Conservation (phyloP, 2,797 vertebrate species). For the Parauchenoglanis punctatus region DNA sequence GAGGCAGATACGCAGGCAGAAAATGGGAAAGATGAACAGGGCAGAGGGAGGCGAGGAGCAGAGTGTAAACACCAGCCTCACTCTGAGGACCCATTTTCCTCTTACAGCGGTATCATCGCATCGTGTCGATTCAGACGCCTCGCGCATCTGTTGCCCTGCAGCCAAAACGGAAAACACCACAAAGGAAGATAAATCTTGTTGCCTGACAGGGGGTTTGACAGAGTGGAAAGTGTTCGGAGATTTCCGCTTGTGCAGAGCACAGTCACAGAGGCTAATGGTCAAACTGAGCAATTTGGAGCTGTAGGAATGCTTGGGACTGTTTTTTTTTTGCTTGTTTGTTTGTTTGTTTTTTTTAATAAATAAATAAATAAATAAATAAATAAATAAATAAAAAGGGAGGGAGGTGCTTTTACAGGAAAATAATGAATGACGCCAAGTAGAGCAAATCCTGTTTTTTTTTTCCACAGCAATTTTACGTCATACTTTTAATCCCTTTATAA, state of each 20-base stretch:
- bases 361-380: too few species aligned
- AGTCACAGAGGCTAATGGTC: constrained; percentile 39
- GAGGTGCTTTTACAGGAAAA: neutral
- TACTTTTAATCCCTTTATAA: neutral
- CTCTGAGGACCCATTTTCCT: constrained; percentile 46
- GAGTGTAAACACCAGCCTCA: constrained; percentile 35
- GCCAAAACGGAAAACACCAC: constrained; percentile 45
- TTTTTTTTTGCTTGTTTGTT: neutral
- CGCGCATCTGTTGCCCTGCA: constrained; percentile 47
- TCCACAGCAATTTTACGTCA: neutral
- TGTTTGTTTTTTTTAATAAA: neutral
- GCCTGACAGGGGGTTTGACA: constrained; percentile 50
- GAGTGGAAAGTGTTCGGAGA: constrained; percentile 53
- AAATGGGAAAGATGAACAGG: constrained; percentile 41
- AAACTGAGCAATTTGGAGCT: constrained; percentile 35
- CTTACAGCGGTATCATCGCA: constrained; percentile 33
- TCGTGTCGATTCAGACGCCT: constrained; percentile 35
- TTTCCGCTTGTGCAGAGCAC: constrained; percentile 40
- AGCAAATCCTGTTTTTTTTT: neutral
- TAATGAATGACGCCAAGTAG: neutral
- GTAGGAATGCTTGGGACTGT: neutral
- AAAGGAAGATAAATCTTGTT: constrained; percentile 57
- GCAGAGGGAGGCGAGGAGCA: constrained; percentile 20
- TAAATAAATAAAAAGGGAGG: too few species aligned
- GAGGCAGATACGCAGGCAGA: constrained; percentile 42